phyloP scores from a whole-genome alignment of 2,797 vertebrate genomes.

The Cetoscarus ocellatus region DNA sequence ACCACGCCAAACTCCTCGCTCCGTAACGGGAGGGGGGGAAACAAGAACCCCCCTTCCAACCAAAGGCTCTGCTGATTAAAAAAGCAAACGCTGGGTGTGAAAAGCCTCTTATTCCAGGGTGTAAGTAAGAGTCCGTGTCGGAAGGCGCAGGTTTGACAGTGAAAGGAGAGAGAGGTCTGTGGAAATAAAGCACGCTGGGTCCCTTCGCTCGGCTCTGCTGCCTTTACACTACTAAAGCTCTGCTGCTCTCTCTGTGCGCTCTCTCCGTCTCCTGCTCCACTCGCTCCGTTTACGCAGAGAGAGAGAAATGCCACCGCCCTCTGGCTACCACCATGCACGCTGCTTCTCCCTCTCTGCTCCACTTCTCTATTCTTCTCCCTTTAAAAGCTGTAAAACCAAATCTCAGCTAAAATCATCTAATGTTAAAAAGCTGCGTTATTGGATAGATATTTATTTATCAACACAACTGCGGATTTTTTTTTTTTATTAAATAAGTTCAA shows the following conservation, averaged over 20 bases:
- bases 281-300: conserved; percentile 75
- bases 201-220: conserved; percentile 59
- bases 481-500: conserved; percentile 6
- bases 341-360: conserved; percentile 23
- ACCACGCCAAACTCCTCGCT: conserved; percentile 64
- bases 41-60: conserved; percentile 41
- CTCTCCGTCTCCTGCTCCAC: conserved; percentile 49
- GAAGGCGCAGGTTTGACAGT: conserved; percentile 46
- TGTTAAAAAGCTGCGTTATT: background rate
- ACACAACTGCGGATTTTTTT: background rate
- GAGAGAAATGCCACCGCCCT: conserved; percentile 83
- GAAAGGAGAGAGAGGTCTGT: conserved; percentile 35
- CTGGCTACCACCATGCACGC: conserved; percentile 64
- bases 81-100: conserved; percentile 12
- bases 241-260: conserved; percentile 43
- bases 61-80: conserved; percentile 38
- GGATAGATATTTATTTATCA: too few species aligned
- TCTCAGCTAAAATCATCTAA: too few species aligned
- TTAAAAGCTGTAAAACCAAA: background rate
- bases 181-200: conserved; percentile 47
- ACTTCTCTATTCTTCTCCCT: conserved; percentile 2
- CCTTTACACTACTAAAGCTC: conserved; percentile 53
- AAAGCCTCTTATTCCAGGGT: conserved; percentile 48
- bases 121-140: conserved; percentile 33
- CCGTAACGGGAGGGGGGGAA: conserved; percentile 45